Base-by-base conservation (phyloP, 2,888 invertebrate species). In the Drosophila mayaguana region DNA sequence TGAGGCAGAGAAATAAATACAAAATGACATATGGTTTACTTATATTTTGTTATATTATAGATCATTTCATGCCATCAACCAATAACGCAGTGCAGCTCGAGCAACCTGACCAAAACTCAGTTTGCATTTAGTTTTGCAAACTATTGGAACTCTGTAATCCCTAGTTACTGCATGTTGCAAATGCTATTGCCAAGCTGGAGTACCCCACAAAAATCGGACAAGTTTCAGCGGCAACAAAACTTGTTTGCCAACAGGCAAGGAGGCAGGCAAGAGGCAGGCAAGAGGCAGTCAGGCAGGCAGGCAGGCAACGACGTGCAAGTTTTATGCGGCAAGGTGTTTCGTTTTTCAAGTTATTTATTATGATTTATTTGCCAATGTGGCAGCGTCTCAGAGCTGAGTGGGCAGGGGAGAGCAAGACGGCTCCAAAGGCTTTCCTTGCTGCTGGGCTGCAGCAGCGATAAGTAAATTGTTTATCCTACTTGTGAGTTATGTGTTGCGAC, bases 261-360 rank as follows among this genome's bases (percentile, higher is more conserved):
- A 63, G 57, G 25, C 45, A 45, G 8, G 6, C 36, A 53, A 2
- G 7, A 61, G 54, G 62, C 48, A 32, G 32, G 3, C 72, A 67
- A 60, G 62, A 32, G 32, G 3, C 72, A 67, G 61, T 60, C 42
- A 57, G 54, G 62, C 48, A 32, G 18, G 7, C 72, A 69, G 63
- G 59, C 70, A 72, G 63, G 70, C 69, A 78, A 43, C 71, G 55
- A 79, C 83, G 88, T 85, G 81, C 77, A 88, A 83, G 79, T 85
- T 89, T 90, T 78, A 75, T 85, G 77, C 73, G 82, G 75, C 79
- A 81, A 85, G 91, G 91, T 90, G 87, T 91, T 90, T 86, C 85
- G 82, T 78, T 88, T 88, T 88, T 85, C 84, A 83, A 90, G 88
- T 90, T 90, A 90, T 90, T 90, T 90, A 91, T 91, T 90, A 90